Evolutionary conservation across 2,888 invertebrate species (phyloP).

Genomic region (Xestia xanthographa): DNA sequence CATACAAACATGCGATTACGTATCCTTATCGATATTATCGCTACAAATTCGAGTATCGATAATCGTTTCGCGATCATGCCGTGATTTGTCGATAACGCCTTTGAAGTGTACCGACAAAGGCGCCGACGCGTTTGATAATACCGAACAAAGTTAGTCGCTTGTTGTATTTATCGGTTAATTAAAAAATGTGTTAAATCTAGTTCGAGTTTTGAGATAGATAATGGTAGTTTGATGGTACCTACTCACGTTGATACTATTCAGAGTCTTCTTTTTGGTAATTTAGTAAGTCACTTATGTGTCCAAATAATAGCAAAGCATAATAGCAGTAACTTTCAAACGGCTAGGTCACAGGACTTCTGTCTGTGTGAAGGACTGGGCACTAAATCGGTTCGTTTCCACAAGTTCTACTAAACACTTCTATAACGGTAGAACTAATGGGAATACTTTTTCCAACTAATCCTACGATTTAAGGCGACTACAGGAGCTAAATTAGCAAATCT

Average conservation of each 20-base stretch:
- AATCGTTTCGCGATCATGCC: slow-evolving; percentile 69
- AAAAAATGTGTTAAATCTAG: slow-evolving; percentile 63
- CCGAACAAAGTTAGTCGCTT: slow-evolving; percentile 66
- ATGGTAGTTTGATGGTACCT: slow-evolving; percentile 17
- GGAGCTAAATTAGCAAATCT: no score
- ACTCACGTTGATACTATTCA: background rate
- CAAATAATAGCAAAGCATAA: background rate
- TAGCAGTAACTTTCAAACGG: background rate
- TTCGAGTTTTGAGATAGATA: slow-evolving; percentile 51
- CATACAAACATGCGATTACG: slow-evolving; percentile 65
- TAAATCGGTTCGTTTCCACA: no score
- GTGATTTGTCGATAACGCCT: slow-evolving; percentile 72
- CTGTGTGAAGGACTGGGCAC: background rate
- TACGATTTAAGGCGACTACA: no score
- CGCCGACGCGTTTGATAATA: slow-evolving; percentile 75
- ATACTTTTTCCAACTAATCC: no score
- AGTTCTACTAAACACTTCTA: no score
- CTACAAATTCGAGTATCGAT: slow-evolving; percentile 67
- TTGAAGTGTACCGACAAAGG: slow-evolving; percentile 74
- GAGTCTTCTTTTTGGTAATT: slow-evolving; percentile 18
- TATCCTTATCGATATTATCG: slow-evolving; percentile 64
- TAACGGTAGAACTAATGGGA: no score
- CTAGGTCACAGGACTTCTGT: background rate
- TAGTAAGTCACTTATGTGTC: background rate
- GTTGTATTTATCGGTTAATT: slow-evolving; percentile 67